Base-by-base conservation (phyloP, 2,797 vertebrate genomes). In the Pristis pectinata region DNA sequence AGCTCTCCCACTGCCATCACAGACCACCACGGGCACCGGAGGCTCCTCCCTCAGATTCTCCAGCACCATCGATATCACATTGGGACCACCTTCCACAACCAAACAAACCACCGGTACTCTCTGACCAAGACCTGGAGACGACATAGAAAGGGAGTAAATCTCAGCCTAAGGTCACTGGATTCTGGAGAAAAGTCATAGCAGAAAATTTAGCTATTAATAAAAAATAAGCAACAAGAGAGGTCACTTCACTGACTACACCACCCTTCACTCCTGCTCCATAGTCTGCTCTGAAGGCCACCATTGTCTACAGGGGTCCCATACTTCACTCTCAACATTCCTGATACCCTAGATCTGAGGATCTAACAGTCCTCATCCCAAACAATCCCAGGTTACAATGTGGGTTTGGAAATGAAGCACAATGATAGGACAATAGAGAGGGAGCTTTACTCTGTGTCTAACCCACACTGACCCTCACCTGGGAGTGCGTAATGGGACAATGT, bases 21-120 rank as follows among this genome's bases (percentile, higher is more conserved):
- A 99, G 77, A 99, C 97, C 96, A 99, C 99, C 17, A 99, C 98
- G 0, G 99, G 99, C 44, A 99, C 97, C 0, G 99, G 99, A 0
- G 99, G 99, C 0, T 99, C 98, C 95, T 99, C 99, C 30, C 97
- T 97, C 93, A 99, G 97, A 94, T 98, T 99, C 95, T 99, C 99
- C 96, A 99, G 95, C 13, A 98, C 98, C 0, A 99, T 97, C 77
- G 99, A 99, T 95, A 99, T 98, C 94, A 99, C 98, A 0, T 99
- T 99, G 27, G 99, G 99, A 94, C 99, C 99, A 8, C 99, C 99
- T 96, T 99, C 99, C 95, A 99, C 98, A 76, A 99, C 98, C 80
- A 99, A 97, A 94, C 98, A 99, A 95, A 99, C 99, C 2, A 99
- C 96, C 11, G 99, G 99, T 95, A 99, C 99, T 3, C 99, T 98